Evolutionary conservation across 2,113 vertebrate species (phyloP), one percentile per base, ranked within the genome.

Genomic region (Sander vitreus): DNA sequence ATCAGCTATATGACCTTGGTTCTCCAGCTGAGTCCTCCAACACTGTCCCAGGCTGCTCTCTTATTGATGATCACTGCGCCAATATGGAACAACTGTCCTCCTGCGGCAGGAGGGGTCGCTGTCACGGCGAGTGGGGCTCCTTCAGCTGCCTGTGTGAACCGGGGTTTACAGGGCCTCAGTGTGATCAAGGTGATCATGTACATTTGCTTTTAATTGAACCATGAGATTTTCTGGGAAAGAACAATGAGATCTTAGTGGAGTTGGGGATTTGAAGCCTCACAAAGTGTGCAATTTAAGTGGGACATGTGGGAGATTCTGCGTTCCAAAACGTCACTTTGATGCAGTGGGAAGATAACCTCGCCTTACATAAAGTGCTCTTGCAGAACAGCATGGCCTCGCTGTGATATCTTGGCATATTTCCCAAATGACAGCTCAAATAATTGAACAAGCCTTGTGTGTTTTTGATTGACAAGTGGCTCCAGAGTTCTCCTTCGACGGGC

Each of bases 1-100:
- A 33, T 84, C 79, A 96, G 95, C 78, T 97, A 0, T 97, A 96
- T 68, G 97, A 98, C 93, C 95, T 97, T 62, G 95, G 95, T 33
- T 94, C 95, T 81, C 95, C 96, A 3, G 95, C 96, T 39, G 96
- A 97, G 86, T 96, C 96, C 6, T 85, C 83, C 62, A 94, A 93
- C 73, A 96, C 95, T 65, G 84, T 93, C 43, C 95, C 96, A 0
- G 96, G 95, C 63, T 97, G 97, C 79, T 65, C 76, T 16, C 91
- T 95, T 81, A 96, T 91, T 0, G 96, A 96, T 63, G 93, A 94
- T 73, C 95, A 93, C 85, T 98, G 97, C 85, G 87, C 93, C 82
- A 93, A 87, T 85, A 66, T 81, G 84, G 96, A 91, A 93, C 19
- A 86, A 4, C 54, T 83, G 14, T 93, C 95, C 18, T 94, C 94